Evolutionary conservation across 1,140 invertebrate species (phyloP).

Genomic region (Monochamus saltuarius): DNA sequence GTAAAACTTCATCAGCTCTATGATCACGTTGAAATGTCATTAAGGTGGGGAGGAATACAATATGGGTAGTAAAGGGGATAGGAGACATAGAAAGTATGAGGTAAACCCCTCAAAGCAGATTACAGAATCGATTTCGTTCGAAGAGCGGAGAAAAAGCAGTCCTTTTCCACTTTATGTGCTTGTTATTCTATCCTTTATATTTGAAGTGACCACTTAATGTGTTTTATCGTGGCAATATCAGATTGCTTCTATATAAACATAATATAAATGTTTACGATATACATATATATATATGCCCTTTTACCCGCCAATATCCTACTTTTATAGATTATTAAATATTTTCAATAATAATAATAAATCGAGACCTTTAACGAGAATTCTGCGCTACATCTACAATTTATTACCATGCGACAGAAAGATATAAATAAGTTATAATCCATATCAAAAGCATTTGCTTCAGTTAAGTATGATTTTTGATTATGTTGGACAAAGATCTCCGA

Average conservation of each 20-base stretch:
- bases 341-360: too few species aligned
- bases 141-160: slow-evolving; percentile 33
- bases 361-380: too few species aligned
- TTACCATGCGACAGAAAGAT: too few species aligned
- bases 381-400: too few species aligned
- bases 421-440: too few species aligned
- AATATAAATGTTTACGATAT: too few species aligned
- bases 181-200: slow-evolving; percentile 45
- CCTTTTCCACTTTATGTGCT: slow-evolving; percentile 41
- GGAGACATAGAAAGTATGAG: slow-evolving; percentile 16
- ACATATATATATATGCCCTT: too few species aligned
- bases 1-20: slow-evolving; percentile 7
- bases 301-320: too few species aligned
- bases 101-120: slow-evolving; percentile 38
- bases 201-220: slow-evolving; percentile 44
- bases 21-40: slow-evolving; percentile 8
- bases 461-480: too few species aligned
- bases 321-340: too few species aligned
- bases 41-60: slow-evolving; percentile 6
- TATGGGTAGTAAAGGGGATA: slow-evolving; percentile 9
- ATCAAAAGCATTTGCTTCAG: too few species aligned
- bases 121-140: slow-evolving; percentile 40
- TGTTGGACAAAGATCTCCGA: too few species aligned
- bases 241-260: slow-evolving; percentile 27
- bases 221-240: slow-evolving; percentile 41